A percentile compares a stretch with the other conserved stretches of the same genome.
Evolutionary conservation across 2,797 vertebrate genomes (phyloP).

Genomic region (Alosa sapidissima): DNA sequence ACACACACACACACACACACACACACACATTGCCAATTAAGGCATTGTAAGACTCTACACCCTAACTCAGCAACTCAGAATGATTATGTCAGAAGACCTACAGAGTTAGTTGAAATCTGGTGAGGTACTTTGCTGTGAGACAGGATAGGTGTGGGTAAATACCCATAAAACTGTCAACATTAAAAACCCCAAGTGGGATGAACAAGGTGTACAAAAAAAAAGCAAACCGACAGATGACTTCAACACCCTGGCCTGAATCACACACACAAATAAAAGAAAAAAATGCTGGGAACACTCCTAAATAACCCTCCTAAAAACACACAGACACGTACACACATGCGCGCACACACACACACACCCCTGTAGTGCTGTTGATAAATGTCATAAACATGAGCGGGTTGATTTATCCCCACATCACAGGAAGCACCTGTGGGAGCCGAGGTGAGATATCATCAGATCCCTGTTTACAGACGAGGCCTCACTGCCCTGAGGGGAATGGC

Average conservation of each 20-base stretch:
- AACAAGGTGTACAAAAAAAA: neutral
- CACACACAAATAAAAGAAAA: neutral
- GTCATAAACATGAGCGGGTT: neutral
- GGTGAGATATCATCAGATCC: slow-evolving; percentile 10
- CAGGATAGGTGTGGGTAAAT: neutral
- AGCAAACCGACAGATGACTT: slow-evolving; percentile 5
- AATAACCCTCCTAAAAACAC: neutral
- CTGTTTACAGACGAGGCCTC: neutral
- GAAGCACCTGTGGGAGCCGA: slow-evolving; percentile 42
- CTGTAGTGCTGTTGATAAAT: neutral
- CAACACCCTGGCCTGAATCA: neutral
- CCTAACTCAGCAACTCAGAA: neutral
- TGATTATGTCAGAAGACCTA: neutral
- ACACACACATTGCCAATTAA: neutral
- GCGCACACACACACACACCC: neutral
- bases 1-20: slow-evolving; percentile 8
- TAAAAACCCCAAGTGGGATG: neutral
- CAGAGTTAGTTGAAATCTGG: neutral
- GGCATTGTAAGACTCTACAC: neutral
- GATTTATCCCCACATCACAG: slow-evolving; percentile 17
- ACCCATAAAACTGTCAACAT: neutral
- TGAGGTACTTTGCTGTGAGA: neutral
- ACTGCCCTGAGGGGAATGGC: neutral
- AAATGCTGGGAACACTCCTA: neutral
- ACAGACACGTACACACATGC: neutral